A percentile compares a stretch with the other conserved stretches of the same genome.
These are phyloP conservation scores for Eublepharis macularius DNA, from an alignment of 2,113 vertebrate species.

Conservation along the genomic window DNA sequence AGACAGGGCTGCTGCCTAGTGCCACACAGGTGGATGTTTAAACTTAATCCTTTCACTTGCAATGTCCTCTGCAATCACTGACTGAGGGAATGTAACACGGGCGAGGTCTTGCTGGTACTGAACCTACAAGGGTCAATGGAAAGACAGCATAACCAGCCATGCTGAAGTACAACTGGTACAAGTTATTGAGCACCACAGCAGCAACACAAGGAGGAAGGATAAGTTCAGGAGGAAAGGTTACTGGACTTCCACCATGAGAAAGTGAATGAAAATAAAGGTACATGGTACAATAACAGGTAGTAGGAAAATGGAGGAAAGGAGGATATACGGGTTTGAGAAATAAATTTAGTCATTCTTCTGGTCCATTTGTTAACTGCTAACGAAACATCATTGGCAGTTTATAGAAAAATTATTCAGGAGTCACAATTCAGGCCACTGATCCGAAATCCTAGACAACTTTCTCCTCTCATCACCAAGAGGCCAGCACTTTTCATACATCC, in stretches of 20 bases:
- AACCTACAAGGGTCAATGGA: conserved; percentile 39
- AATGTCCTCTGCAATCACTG: conserved; percentile 46
- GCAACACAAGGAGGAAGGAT: conserved; percentile 28
- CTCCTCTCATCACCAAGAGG: neutral
- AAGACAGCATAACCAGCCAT: conserved; percentile 12
- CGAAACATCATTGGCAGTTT: conserved; percentile 7
- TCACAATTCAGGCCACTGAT: neutral
- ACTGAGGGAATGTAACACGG: conserved; percentile 16
- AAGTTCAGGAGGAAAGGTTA: conserved; percentile 18
- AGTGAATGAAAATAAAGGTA: conserved; percentile 18
- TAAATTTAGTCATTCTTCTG: conserved; percentile 24
- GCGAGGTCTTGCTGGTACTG: conserved; percentile 29
- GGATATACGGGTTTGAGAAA: conserved; percentile 18
- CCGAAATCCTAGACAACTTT: neutral
- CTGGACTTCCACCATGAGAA: conserved; percentile 20
- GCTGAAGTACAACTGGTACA: conserved; percentile 37
- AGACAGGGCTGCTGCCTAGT: neutral
- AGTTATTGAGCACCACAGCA: conserved; percentile 4
- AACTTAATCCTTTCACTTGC: conserved; percentile 51
- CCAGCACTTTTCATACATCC: no score
- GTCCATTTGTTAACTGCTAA: neutral
- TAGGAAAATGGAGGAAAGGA: conserved; percentile 29
- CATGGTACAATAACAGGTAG: conserved; percentile 22
- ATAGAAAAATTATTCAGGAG: conserved; percentile 21
- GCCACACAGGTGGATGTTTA: conserved; percentile 33